These are phyloP conservation scores for Incurvaria masculella DNA, from an alignment of 2,888 invertebrate genomes.

Conservation along the genomic window DNA sequence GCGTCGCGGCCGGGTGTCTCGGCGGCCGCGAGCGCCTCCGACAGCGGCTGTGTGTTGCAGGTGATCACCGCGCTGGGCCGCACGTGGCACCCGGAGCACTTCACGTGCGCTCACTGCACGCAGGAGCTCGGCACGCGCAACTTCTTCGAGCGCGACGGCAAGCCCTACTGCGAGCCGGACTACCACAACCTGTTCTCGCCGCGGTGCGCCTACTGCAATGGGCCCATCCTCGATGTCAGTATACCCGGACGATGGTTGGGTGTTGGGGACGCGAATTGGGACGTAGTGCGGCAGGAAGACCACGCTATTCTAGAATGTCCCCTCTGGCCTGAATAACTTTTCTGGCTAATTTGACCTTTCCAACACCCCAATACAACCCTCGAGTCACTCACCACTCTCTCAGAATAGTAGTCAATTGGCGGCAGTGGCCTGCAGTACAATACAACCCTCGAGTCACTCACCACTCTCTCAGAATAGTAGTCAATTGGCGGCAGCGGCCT, in stretches of 20 bases:
- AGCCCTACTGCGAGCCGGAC: constrained; percentile 97
- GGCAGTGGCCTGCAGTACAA: neutral
- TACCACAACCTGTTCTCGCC: constrained; percentile 99
- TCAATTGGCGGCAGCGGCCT: no score
- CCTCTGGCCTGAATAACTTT: no score
- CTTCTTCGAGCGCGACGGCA: constrained; percentile 97
- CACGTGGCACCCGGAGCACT: constrained; percentile 99
- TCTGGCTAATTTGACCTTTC: no score
- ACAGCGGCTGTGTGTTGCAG: constrained; percentile 32
- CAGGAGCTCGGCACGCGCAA: constrained; percentile 96
- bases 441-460: no score
- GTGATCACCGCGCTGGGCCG: constrained; percentile 96
- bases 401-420: neutral
- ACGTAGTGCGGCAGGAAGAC: no score
- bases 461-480: neutral
- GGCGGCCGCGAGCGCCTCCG: no score
- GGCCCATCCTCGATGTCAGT: constrained; percentile 96
- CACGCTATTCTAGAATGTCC: no score
- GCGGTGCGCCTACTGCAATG: constrained; percentile 97
- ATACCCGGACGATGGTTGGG: no score
- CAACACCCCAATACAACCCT: no score
- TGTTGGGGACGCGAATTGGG: no score
- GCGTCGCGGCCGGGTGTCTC: no score
- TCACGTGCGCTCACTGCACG: constrained; percentile 96
- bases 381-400: no score